Conservation (phyloP, 2,113 vertebrate genomes). For the Scalopus aquaticus region DNA sequence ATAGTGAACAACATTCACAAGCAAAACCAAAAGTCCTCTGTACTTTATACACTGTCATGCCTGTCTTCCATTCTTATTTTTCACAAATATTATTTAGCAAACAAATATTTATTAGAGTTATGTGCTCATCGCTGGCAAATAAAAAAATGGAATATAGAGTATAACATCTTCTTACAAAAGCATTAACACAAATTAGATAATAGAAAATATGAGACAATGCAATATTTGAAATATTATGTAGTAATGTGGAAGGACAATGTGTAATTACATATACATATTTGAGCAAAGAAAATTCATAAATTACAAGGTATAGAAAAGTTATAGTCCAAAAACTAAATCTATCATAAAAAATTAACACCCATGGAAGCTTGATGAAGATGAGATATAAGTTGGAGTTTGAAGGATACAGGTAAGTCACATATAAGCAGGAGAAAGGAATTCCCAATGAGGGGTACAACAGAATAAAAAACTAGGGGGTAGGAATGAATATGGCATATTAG, state of each 20-base stretch:
- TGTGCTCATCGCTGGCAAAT: not conserved
- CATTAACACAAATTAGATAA: not conserved
- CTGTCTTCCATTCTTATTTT: not conserved
- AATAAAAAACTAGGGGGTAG: not conserved
- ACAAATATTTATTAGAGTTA: not conserved
- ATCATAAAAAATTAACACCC: not conserved
- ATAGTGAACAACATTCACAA: not conserved
- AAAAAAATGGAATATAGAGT: not conserved
- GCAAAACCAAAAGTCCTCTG: not conserved
- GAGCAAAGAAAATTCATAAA: not conserved
- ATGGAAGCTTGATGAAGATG: not conserved
- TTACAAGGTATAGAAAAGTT: not conserved
- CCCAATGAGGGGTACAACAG: no score
- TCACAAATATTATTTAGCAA: not conserved
- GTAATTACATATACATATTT: not conserved
- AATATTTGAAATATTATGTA: not conserved
- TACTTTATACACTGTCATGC: not conserved
- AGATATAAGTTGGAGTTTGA: not conserved
- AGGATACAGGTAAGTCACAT: not conserved
- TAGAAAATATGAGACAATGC: not conserved
- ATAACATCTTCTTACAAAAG: constrained; percentile 14
- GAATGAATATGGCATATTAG: not conserved
- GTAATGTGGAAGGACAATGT: not conserved
- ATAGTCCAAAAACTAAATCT: not conserved
- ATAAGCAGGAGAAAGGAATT: not conserved